phyloP scores from a whole-genome alignment of 1,140 invertebrate species.

The Dendroctonus valens region DNA sequence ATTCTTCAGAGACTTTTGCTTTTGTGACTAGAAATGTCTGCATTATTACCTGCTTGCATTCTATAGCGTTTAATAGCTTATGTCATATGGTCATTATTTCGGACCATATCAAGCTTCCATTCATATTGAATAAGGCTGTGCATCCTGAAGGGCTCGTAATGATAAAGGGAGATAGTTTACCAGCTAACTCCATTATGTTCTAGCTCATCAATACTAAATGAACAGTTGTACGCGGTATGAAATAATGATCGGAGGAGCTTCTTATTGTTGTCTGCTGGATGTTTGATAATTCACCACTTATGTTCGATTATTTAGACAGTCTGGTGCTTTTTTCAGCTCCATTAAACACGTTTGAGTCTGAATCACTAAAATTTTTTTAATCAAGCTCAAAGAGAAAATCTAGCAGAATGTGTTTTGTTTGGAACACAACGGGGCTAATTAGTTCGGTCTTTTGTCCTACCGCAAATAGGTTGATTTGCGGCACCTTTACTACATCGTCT shows the following conservation, averaged over 20 bases:
- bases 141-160: conserved; percentile 21
- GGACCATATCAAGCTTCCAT: conserved; percentile 22
- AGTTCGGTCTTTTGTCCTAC: not conserved
- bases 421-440: too few species aligned
- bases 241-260: conserved; percentile 13
- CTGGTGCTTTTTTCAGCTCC: too few species aligned
- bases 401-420: too few species aligned
- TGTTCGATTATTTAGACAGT: too few species aligned
- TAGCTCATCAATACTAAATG: conserved; percentile 24
- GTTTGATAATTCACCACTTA: too few species aligned
- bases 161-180: conserved; percentile 24
- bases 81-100: conserved; percentile 19
- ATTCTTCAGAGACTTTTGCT: too few species aligned
- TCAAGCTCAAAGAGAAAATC: too few species aligned
- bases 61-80: conserved; percentile 5
- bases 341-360: too few species aligned
- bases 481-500: conserved; percentile 20
- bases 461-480: conserved; percentile 13
- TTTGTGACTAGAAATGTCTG: too few species aligned
- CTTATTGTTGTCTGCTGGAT: not conserved
- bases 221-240: conserved; percentile 18
- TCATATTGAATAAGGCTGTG: conserved; percentile 17
- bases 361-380: too few species aligned
- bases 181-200: conserved; percentile 20
- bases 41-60: not conserved